These are phyloP conservation scores for Bellardia pandia DNA, from an alignment of 2,888 invertebrate genomes.

Conservation along the genomic window DNA sequence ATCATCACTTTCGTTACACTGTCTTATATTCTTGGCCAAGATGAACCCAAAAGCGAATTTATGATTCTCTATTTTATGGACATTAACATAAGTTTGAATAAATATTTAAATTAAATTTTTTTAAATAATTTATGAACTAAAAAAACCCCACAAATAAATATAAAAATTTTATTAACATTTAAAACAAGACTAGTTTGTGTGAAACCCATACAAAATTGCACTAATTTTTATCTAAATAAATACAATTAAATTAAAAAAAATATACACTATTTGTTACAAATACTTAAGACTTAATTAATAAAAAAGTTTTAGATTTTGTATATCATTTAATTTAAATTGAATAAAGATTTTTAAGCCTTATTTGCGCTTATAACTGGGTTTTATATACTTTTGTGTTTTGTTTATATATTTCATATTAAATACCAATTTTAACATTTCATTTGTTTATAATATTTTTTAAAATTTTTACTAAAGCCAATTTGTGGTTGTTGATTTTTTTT, in stretches of 20 bases:
- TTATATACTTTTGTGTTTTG: slow-evolving; percentile 38
- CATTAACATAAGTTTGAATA: too few relatives aligned
- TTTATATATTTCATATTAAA: slow-evolving; percentile 23
- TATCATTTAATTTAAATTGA: slow-evolving; percentile 18
- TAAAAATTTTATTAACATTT: slow-evolving; percentile 18
- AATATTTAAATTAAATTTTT: too few relatives aligned
- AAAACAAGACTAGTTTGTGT: slow-evolving; percentile 62
- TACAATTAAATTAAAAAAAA: slow-evolving; percentile 22
- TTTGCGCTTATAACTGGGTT: slow-evolving; percentile 69
- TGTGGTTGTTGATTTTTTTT: slow-evolving; percentile 42
- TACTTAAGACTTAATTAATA: slow-evolving; percentile 29
- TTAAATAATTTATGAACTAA: neutral
- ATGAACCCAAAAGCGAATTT: too few relatives aligned
- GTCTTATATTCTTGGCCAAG: too few relatives aligned
- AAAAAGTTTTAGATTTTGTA: slow-evolving; percentile 6
- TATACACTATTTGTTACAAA: slow-evolving; percentile 41
- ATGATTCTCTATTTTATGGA: too few relatives aligned
- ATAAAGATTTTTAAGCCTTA: slow-evolving; percentile 70
- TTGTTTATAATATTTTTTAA: slow-evolving; percentile 42
- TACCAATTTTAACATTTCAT: slow-evolving; percentile 68
- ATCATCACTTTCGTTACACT: too few relatives aligned
- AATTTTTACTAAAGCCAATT: slow-evolving; percentile 69
- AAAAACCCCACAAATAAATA: neutral
- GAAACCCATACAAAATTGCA: slow-evolving; percentile 70
- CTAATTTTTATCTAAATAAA: slow-evolving; percentile 44